Base-by-base conservation (phyloP, 2,113 vertebrate species). In the Oriolus oriolus region DNA sequence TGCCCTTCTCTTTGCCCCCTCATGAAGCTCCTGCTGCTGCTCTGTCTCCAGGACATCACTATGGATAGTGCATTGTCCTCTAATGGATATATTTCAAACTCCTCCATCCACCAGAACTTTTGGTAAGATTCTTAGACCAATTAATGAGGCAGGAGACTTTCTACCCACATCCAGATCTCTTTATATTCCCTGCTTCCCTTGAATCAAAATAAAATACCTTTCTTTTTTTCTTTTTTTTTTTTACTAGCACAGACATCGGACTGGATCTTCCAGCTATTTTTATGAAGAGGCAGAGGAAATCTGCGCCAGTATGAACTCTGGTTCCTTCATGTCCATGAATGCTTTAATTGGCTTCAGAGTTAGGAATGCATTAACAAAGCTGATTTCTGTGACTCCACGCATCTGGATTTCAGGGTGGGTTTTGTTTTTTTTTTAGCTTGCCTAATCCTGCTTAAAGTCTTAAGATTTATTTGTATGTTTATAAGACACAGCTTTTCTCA, bases 391-490 rank as follows among this genome's bases (percentile, higher is more conserved):
- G 91, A 89, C 92, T 97, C 93, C 65, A 76, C 0, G 15, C 90
- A 93, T 97, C 94, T 95, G 96, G 95, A 93, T 96, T 89, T 93
- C 88, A 90, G 84, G 64, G 84, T 82, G 47, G 13, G 6, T 11
- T 88, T 78, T 52, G 37, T 3, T 7, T 59, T 60, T 74, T 57
- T 93, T 94, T 93, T 65, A 83, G 81, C 59, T 88, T 93, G 71
- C 82, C 65, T 92, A 95, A 96, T 96, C 94, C 91, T 90, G 61
- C 91, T 97, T 96, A 90, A 95, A 78, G 85, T 84, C 90, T 95
- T 91, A 78, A 93, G 93, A 95, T 96, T 95, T 93, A 96, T 97
- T 94, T 95, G 47, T 85, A 80, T 95, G 87, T 95, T 95, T 96
- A 65, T 89, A 93, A 95, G 87, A 96, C 77, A 83, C 71, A 85